Evolutionary conservation across 2,797 vertebrate species (phyloP).

Genomic region (Falco novaeseelandiae): DNA sequence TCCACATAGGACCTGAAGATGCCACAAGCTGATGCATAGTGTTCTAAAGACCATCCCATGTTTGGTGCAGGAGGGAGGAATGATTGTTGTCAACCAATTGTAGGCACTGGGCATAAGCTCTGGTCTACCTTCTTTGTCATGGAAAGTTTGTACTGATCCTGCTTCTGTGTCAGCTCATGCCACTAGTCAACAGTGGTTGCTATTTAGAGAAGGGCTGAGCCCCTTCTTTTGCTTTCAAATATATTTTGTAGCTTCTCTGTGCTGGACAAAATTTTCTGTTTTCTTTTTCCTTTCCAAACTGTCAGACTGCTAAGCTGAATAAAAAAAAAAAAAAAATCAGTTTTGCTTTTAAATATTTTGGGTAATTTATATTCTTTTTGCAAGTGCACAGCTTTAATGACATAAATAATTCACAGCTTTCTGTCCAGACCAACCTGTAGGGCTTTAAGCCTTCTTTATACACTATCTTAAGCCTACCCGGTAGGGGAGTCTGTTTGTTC

Average conservation of each 20-base stretch:
- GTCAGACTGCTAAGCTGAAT: neutral
- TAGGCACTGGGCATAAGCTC: neutral
- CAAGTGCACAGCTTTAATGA: neutral
- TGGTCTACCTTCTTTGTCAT: neutral
- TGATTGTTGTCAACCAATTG: neutral
- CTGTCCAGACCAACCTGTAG: neutral
- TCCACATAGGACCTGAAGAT: neutral
- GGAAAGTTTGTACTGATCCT: neutral
- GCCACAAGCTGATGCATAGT: rapidly evolving
- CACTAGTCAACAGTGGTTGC: neutral
- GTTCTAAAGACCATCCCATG: neutral
- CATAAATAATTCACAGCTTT: neutral
- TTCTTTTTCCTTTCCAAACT: neutral
- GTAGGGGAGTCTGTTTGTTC: neutral
- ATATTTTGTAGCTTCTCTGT: neutral
- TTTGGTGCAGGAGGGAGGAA: neutral
- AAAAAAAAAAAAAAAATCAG: neutral
- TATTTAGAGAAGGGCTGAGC: neutral
- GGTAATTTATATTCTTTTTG: neutral
- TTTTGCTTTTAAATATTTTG: neutral
- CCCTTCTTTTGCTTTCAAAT: neutral
- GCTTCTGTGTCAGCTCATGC: neutral
- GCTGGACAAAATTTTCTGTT: neutral
- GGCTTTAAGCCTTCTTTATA: neutral
- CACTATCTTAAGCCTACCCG: neutral